phyloP scores from a whole-genome alignment of 1,140 invertebrate species.

The Drosophila ficusphila region DNA sequence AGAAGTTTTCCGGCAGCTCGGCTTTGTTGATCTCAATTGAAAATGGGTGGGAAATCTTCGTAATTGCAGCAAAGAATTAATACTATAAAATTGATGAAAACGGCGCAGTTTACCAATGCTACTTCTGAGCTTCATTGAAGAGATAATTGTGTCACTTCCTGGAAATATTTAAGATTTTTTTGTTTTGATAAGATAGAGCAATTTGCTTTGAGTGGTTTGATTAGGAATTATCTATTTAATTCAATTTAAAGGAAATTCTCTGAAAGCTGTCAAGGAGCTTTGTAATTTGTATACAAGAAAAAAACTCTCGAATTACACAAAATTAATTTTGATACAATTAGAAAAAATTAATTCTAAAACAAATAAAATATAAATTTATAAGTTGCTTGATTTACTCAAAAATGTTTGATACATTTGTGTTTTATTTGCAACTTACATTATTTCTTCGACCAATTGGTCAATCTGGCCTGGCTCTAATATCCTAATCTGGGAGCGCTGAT shows the following conservation, averaged over 20 bases:
- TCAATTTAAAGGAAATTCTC: too few relatives aligned
- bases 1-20: constrained; percentile 6
- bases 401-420: neutral
- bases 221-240: neutral
- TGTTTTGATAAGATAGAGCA: neutral
- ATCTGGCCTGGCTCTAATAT: neutral
- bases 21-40: constrained; percentile 33
- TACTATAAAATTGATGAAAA: neutral
- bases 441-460: neutral
- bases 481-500: neutral
- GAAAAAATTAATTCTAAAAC: too few relatives aligned
- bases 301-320: too few relatives aligned
- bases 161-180: neutral
- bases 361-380: too few relatives aligned
- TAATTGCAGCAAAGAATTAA: neutral
- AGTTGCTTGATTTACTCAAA: neutral
- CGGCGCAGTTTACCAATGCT: too few relatives aligned
- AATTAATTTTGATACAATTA: too few relatives aligned
- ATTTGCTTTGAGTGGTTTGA: too few relatives aligned
- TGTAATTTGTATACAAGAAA: too few relatives aligned
- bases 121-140: neutral
- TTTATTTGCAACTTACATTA: neutral
- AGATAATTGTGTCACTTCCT: neutral
- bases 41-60: neutral
- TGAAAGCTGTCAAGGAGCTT: too few relatives aligned